These are phyloP conservation scores for Bufo gargarizans DNA, from an alignment of 2,113 vertebrate species.

Conservation along the genomic window DNA sequence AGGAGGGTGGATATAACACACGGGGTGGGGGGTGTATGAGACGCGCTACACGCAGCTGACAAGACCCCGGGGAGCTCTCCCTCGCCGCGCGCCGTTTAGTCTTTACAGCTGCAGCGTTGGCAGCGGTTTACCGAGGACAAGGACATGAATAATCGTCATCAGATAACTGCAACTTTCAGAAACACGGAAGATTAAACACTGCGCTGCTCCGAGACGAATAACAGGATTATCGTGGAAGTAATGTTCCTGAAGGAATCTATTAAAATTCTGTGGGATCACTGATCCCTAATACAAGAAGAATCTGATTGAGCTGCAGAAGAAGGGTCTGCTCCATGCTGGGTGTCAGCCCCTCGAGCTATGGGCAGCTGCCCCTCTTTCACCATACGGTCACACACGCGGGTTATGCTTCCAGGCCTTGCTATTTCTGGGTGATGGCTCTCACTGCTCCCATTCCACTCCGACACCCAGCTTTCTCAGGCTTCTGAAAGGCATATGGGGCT, in stretches of 20 bases:
- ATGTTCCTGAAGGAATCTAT: not conserved
- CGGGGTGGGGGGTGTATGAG: not conserved
- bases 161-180: not conserved
- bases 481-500: too few relatives aligned
- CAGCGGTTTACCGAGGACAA: slow-evolving; percentile 16
- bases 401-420: too few relatives aligned
- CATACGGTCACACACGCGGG: too few relatives aligned
- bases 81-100: not conserved
- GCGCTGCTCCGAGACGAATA: not conserved
- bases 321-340: not conserved
- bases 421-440: too few relatives aligned
- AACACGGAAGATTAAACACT: slow-evolving; percentile 21
- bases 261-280: not conserved
- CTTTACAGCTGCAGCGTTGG: not conserved
- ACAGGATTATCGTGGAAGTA: slow-evolving; percentile 6
- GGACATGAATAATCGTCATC: slow-evolving; percentile 39
- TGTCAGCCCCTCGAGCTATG: not conserved
- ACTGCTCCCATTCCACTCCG: too few relatives aligned
- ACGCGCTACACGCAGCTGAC: not conserved
- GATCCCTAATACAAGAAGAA: not conserved
- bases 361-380: too few relatives aligned
- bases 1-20: not conserved
- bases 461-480: too few relatives aligned
- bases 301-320: too few relatives aligned
- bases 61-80: not conserved